Percentiles rank a stretch among this genome's conserved stretches.
phyloP scores from a whole-genome alignment of 2,888 invertebrate species.

The Cerastis rubricosa region DNA sequence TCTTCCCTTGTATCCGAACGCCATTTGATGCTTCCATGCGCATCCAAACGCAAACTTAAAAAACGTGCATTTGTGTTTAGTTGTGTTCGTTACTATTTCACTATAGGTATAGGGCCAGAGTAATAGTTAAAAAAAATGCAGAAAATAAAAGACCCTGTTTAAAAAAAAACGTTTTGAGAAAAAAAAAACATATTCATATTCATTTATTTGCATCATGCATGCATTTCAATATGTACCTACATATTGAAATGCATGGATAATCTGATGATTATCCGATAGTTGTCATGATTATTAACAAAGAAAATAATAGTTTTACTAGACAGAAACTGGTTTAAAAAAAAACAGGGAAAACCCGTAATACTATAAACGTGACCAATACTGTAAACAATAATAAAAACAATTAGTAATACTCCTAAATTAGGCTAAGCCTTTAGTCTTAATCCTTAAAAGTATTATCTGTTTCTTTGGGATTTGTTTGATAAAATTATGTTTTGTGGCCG shows the following conservation, averaged over 20 bases:
- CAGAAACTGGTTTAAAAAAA: background rate
- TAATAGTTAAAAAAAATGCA: no score
- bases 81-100: background rate
- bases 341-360: background rate
- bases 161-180: no score
- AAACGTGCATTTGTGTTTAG: background rate
- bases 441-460: constrained; percentile 11
- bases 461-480: constrained; percentile 8
- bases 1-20: background rate
- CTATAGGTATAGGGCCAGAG: no score
- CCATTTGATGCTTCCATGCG: background rate
- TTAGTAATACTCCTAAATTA: constrained; percentile 17
- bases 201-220: no score
- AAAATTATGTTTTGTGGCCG: constrained; percentile 15
- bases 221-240: no score
- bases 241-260: no score
- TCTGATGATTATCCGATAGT: background rate
- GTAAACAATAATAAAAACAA: background rate
- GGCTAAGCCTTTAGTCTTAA: constrained; percentile 28
- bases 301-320: background rate
- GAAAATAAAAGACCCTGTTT: no score
- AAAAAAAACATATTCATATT: no score
- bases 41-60: background rate
- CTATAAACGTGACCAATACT: background rate
- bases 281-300: background rate